phyloP scores from a whole-genome alignment of 92 coral and sea anemone genomes.

The Micromussa lordhowensis region DNA sequence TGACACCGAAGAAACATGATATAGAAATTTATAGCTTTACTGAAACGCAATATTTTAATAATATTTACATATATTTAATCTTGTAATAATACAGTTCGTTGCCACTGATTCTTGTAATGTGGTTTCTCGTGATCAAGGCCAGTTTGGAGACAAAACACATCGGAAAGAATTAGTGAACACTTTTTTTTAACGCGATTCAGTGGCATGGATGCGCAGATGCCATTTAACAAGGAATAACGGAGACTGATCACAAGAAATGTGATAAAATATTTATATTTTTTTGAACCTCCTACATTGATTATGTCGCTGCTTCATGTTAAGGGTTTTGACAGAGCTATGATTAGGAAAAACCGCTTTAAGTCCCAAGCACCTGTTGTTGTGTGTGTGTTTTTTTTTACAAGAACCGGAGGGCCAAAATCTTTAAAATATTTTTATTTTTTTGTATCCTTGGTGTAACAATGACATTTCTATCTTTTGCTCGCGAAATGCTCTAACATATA shows the following conservation, averaged over 20 bases:
- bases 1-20: neutral
- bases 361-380: neutral
- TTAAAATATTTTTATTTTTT: neutral
- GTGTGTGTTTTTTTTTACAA: too few relatives aligned
- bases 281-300: neutral
- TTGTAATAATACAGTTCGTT: neutral
- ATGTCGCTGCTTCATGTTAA: neutral
- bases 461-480: neutral
- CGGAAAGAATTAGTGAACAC: neutral
- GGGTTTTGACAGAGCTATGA: neutral
- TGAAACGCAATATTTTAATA: neutral
- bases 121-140: neutral
- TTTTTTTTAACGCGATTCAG: neutral
- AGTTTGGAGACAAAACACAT: neutral
- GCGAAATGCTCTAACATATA: neutral
- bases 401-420: neutral
- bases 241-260: neutral
- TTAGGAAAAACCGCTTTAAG: neutral
- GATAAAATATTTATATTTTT: too few relatives aligned
- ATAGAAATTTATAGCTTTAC: neutral
- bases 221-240: neutral
- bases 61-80: neutral
- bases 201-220: too few relatives aligned
- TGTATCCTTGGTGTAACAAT: slow-evolving; percentile 1
- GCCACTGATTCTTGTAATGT: neutral